Percentiles rank a stretch among this genome's conserved stretches.
These are phyloP conservation scores for Ursus arctos DNA, from an alignment of 2,113 vertebrate species.

Conservation along the genomic window DNA sequence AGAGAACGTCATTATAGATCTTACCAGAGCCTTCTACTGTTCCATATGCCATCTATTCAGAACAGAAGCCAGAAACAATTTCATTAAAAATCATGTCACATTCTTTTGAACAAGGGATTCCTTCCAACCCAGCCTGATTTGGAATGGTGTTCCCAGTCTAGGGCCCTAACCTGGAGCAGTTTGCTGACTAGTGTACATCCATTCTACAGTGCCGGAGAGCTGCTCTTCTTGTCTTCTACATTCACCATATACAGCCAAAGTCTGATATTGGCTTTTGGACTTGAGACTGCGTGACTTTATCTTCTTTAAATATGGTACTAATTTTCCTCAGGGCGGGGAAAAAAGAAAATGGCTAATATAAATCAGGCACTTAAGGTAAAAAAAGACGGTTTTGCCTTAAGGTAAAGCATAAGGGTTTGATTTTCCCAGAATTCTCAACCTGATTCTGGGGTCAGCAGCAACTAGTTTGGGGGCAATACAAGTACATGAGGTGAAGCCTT, in stretches of 20 bases:
- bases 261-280: conserved; percentile 80
- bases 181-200: conserved; percentile 18
- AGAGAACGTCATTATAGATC: conserved; percentile 16
- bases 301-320: conserved; percentile 84
- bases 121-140: conserved; percentile 45
- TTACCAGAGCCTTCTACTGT: background rate
- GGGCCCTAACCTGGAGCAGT: background rate
- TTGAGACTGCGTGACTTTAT: conserved; percentile 82
- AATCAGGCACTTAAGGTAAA: conserved; percentile 84
- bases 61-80: conserved; percentile 29
- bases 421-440: conserved; percentile 81
- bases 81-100: background rate
- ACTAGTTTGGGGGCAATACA: conserved; percentile 65
- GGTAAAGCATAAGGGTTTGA: conserved; percentile 81
- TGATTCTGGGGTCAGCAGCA: conserved; percentile 78
- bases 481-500: conserved; percentile 47
- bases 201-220: conserved; percentile 49
- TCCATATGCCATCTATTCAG: background rate
- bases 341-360: conserved; percentile 80
- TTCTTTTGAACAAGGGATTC: conserved; percentile 11
- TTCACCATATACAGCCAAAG: conserved; percentile 66
- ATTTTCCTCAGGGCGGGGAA: conserved; percentile 74
- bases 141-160: background rate
- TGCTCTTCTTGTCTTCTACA: conserved; percentile 55
- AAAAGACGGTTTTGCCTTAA: conserved; percentile 79